Base-by-base conservation (phyloP, 2,888 invertebrate genomes). In the Lumbricus terrestris region DNA sequence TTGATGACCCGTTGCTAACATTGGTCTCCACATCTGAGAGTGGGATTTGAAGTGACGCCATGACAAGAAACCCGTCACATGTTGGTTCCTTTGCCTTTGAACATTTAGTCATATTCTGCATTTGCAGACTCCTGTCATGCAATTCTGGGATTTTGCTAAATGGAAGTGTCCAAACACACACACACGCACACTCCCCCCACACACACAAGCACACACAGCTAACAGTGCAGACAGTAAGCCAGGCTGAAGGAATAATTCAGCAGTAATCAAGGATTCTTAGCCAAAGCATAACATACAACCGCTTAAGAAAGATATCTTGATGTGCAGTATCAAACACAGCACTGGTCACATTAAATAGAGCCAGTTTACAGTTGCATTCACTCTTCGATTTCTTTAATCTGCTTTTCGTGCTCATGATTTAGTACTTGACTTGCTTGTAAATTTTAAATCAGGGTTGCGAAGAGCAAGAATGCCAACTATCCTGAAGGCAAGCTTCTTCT, bases 401-500 rank as follows among this genome's bases (percentile, higher is more conserved):
- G 6, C 8, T 40, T 33, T 35, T 47, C 88, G 20, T 23, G 6
- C 85, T 85, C 15, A 18, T 88, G 85, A 85, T 34, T 90, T n/a
- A 8, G 4, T 69, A 69, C 29, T n/a, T n/a, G 69, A 85, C 20
- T 85, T 37, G 85, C 35, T 85, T 85, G n/a, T 85, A 37, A 35
- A 85, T 85, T 29, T 69, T 69, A 69, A 69, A 18, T 33, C 93
- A 97, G 97, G 94, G 96, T 97, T 54, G 95, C 96, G 90, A 96
- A 96, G 90, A 97, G 97, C 92, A 96, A 96, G 92, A 96, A 97
- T 94, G 93, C 95, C 20, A 95, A 96, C 13, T 97, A 95, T 94
- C 96, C 96, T 0, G 96, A 96, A 34, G 97, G 97, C 1, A 96
- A 96, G 93, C 95, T 96, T 92, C 95, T 97, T 29, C 94, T 96